phyloP scores from a whole-genome alignment of 2,113 vertebrate species.

The Dromiciops gliroides region DNA sequence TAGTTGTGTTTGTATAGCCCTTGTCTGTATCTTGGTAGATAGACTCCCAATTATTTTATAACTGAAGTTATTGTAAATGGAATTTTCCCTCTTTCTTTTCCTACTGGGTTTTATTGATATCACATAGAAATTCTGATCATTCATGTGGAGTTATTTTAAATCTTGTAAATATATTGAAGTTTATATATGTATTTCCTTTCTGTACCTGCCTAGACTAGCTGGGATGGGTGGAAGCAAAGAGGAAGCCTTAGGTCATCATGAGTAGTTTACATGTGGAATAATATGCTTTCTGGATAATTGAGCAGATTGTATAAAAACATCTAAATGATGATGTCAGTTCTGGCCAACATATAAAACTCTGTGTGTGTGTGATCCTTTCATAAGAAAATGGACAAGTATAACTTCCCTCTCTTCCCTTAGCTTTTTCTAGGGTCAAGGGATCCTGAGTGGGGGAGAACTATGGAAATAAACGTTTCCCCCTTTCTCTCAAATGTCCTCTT shows the following conservation, averaged over 20 bases:
- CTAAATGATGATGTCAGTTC: neutral
- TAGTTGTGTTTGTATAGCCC: neutral
- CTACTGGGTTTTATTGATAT: neutral
- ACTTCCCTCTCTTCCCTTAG: neutral
- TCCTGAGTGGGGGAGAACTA: neutral
- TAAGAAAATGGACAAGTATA: neutral
- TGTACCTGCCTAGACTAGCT: conserved; percentile 35
- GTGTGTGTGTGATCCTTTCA: neutral
- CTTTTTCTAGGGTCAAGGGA: neutral
- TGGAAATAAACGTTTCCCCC: neutral
- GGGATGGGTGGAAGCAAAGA: conserved; percentile 10
- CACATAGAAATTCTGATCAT: neutral
- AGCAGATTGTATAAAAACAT: conserved; percentile 30
- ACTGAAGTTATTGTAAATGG: neutral
- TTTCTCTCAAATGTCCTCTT: neutral
- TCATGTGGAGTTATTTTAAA: neutral
- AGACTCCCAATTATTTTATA: neutral
- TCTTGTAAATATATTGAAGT: neutral
- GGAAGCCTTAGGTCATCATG: neutral
- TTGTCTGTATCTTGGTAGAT: neutral
- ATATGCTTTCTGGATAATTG: neutral
- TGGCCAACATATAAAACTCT: neutral
- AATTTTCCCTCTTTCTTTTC: neutral
- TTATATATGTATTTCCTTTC: neutral
- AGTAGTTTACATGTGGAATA: neutral